Base-by-base conservation (phyloP, 2,113 vertebrate species). In the Rhynchomys soricoides region DNA sequence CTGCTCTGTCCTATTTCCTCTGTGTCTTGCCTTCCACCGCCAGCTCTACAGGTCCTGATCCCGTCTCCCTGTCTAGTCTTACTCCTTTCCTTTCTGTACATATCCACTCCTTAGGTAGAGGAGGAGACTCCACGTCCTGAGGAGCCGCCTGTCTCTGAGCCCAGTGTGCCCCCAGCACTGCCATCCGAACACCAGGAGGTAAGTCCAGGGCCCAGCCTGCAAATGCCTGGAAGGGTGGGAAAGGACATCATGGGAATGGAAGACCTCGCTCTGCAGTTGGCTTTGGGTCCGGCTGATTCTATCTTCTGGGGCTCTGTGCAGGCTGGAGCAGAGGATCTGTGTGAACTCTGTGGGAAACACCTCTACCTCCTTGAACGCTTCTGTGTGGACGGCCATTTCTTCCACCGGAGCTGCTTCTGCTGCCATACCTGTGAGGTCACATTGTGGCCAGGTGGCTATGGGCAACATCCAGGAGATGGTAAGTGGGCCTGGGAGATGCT, bases 391-490 rank as follows among this genome's bases (percentile, higher is more conserved):
- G 99, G 99, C 91, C 98, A 94, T 95, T 99, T 99, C 98, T 99
- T 99, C 98, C 99, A 99, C 96, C 99, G 99, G 4, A 98, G 98
- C 97, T 99, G 99, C 98, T 99, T 99, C 98, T 98, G 97, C 87
- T 99, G 99, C 98, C 91, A 96, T 40, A 90, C 0, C 59, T 99
- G 99, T 57, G 94, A 98, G 93, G 98, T 99, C 98, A 99, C 99
- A 0, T 97, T 99, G 94, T 98, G 99, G 95, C 98, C 99, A 81
- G 99, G 99, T 0, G 99, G 98, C 92, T 99, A 99, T 45, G 78
- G 97, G 96, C 99, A 99, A 50, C 43, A 99, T 71, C 97, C 98
- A 86, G 95, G 94, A 43, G 98, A 98, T 66, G 99, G 99, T 99
- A 95, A 99, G 99, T 57, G 0, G 0, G 70, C 43, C 31, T 48